Percentiles rank a stretch among this genome's conserved stretches.
Conservation (phyloP, 2,888 invertebrate species). For the Lepidonotus clava region DNA sequence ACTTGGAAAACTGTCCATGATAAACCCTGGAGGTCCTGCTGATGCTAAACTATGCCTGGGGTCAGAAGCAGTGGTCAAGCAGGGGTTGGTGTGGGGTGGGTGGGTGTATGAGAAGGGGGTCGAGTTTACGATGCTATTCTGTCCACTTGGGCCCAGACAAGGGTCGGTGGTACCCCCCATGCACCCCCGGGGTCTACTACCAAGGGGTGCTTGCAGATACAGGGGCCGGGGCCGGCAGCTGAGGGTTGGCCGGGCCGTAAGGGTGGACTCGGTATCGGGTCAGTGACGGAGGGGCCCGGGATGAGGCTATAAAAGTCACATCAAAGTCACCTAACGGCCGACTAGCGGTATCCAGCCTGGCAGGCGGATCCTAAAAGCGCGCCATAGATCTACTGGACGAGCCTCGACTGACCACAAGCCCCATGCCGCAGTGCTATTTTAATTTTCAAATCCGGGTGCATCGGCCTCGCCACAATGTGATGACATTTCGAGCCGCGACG, state of each 20-base stretch:
- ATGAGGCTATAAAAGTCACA: slow-evolving; percentile 48
- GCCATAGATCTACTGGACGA: neutral
- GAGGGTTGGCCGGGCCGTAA: neutral
- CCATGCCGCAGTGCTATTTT: no score
- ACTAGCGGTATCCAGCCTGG: slow-evolving; percentile 6
- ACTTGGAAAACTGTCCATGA: no score
- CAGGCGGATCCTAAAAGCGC: slow-evolving; percentile 4
- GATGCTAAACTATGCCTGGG: no score
- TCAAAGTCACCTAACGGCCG: slow-evolving; percentile 36
- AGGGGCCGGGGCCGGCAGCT: neutral
- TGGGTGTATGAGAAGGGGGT: neutral
- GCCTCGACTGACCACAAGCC: neutral
- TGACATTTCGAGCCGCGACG: no score
- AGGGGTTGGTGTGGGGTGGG: neutral
- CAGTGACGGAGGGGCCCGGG: slow-evolving; percentile 14
- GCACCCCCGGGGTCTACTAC: neutral
- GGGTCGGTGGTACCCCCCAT: neutral
- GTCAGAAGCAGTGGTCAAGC: no score
- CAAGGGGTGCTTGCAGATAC: no score
- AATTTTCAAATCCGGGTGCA: no score
- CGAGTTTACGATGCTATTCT: slow-evolving; percentile 17
- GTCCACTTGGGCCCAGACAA: slow-evolving; percentile 6
- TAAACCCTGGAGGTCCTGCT: no score
- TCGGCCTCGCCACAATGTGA: no score
- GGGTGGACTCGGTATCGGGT: slow-evolving; percentile 10